phyloP scores from a whole-genome alignment of 2,888 invertebrate genomes.

The Melipona beecheii region DNA sequence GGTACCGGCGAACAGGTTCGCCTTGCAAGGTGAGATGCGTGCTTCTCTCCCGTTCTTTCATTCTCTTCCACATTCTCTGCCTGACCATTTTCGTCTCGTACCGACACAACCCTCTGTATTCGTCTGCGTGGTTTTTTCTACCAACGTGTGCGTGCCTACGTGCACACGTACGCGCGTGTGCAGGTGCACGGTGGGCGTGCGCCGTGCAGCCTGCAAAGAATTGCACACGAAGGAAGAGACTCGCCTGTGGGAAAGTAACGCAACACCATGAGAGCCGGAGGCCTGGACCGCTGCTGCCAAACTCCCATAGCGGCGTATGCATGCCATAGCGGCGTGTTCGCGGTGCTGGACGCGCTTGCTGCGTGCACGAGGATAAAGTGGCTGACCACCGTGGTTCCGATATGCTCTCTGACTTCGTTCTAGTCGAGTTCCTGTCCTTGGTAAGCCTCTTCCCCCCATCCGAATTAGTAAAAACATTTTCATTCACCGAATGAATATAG shows the following conservation, averaged over 20 bases:
- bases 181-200: conserved; percentile 67
- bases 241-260: conserved; percentile 81
- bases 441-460: background rate
- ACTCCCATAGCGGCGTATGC: conserved; percentile 74
- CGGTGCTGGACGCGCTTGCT: conserved; percentile 49
- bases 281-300: conserved; percentile 80
- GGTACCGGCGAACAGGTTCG: conserved; percentile 76
- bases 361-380: conserved; percentile 66
- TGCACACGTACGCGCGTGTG: conserved; percentile 23
- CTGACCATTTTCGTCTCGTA: conserved; percentile 27
- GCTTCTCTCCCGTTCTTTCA: conserved; percentile 59
- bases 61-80: conserved; percentile 37
- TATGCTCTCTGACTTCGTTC: conserved; percentile 50
- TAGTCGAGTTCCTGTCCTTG: conserved; percentile 26
- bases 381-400: conserved; percentile 76
- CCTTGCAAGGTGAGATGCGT: conserved; percentile 81
- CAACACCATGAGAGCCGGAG: conserved; percentile 80
- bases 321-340: conserved; percentile 48
- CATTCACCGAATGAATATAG: background rate
- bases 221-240: conserved; percentile 64
- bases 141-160: background rate
- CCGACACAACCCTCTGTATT: background rate
- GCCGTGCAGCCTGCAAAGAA: conserved; percentile 59
- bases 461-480: background rate
- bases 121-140: background rate